Percentiles rank a stretch among this genome's conserved stretches.
phyloP scores from a whole-genome alignment of 2,888 invertebrate species.

The Orchestes rusci region DNA sequence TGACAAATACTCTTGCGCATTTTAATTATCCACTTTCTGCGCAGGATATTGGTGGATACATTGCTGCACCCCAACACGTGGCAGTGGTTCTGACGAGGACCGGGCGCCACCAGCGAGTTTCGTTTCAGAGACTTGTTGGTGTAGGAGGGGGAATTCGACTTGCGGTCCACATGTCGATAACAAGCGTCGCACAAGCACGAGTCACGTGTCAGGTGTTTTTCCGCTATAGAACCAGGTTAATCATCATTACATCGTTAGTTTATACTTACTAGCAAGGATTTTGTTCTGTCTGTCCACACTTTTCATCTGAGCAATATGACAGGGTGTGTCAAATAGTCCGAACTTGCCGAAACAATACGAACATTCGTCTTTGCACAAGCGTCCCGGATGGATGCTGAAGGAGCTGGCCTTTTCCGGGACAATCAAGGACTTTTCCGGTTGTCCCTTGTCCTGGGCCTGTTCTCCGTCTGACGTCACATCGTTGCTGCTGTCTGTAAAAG shows the following conservation, averaged over 20 bases:
- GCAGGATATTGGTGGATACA: constrained; percentile 56
- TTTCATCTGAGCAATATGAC: constrained; percentile 81
- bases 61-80: constrained; percentile 58
- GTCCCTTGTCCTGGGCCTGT: constrained; percentile 39
- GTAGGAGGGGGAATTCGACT: constrained; percentile 66
- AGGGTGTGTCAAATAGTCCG: constrained; percentile 77
- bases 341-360: constrained; percentile 84
- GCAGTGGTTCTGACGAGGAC: constrained; percentile 47
- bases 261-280: constrained; percentile 61
- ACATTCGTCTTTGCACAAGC: constrained; percentile 78
- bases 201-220: constrained; percentile 74
- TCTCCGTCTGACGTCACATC: constrained; percentile 44
- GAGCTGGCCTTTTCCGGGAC: constrained; percentile 85
- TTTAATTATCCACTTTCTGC: constrained; percentile 66
- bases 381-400: constrained; percentile 77
- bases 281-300: constrained; percentile 74
- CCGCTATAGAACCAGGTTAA: constrained; percentile 46
- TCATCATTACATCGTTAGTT: neutral
- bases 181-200: constrained; percentile 85
- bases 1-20: constrained; percentile 62
- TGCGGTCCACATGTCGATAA: constrained; percentile 77
- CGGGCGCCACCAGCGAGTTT: constrained; percentile 38
- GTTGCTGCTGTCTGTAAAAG: constrained; percentile 44
- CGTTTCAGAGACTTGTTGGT: constrained; percentile 47
- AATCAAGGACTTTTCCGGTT: constrained; percentile 57